Conservation (phyloP, 2,888 invertebrate genomes). For the Xestia ashworthii region DNA sequence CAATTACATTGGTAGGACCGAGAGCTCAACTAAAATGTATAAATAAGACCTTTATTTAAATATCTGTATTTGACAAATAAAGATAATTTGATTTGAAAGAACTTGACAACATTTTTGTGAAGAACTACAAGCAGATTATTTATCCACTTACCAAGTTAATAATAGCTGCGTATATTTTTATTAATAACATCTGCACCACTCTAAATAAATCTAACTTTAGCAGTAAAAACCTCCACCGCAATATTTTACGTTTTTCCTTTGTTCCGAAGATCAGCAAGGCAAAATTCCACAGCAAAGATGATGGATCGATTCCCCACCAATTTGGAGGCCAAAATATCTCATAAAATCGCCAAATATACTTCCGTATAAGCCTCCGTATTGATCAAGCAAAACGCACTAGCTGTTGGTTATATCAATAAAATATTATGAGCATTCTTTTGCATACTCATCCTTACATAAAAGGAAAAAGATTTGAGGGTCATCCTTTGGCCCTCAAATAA, state of each 20-base stretch:
- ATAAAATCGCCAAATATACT: constrained; percentile 54
- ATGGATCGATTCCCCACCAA: constrained; percentile 45
- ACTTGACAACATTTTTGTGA: not conserved
- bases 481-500: constrained; percentile 15
- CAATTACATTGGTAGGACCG: too few relatives aligned
- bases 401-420: constrained; percentile 71
- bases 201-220: not conserved
- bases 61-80: too few relatives aligned
- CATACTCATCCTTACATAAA: constrained; percentile 59
- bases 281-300: constrained; percentile 18
- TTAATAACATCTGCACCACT: not conserved
- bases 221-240: not conserved
- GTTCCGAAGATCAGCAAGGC: constrained; percentile 21
- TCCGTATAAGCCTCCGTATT: constrained; percentile 41
- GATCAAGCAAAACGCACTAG: constrained; percentile 59
- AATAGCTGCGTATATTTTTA: too few relatives aligned
- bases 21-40: too few relatives aligned
- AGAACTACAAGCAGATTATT: not conserved
- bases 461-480: constrained; percentile 57
- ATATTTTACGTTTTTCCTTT: constrained; percentile 30
- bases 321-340: constrained; percentile 40
- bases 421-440: constrained; percentile 71
- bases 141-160: not conserved
- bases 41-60: too few relatives aligned
- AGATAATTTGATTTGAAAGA: not conserved